phyloP scores from a whole-genome alignment of 2,797 vertebrate genomes.

The Petrocephalus sullivani region DNA sequence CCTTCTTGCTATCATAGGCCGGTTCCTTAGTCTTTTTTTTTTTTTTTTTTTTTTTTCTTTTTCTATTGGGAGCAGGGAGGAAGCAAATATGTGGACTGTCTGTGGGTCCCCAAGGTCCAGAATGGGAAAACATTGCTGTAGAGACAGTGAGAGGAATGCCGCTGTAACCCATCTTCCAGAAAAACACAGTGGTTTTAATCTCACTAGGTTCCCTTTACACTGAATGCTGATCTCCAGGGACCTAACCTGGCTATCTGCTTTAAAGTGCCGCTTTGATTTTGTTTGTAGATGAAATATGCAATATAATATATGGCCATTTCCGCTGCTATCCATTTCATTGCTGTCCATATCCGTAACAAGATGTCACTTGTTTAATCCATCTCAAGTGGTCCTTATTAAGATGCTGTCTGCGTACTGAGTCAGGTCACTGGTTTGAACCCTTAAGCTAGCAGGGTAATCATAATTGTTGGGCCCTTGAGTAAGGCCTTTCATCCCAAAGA shows the following conservation, averaged over 20 bases:
- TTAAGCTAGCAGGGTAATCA: background rate
- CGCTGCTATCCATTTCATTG: background rate
- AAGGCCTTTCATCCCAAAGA: background rate
- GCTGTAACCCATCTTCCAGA: background rate
- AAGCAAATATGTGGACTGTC: no score
- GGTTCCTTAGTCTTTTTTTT: background rate
- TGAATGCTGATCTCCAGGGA: background rate
- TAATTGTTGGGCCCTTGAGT: background rate
- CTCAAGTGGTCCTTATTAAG: background rate
- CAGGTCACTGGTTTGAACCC: background rate
- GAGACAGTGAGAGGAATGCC: background rate
- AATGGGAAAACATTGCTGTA: no score
- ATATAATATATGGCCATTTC: background rate
- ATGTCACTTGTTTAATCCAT: background rate
- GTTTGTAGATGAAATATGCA: background rate
- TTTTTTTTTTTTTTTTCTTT: no score
- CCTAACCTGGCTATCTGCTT: background rate
- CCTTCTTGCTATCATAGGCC: background rate
- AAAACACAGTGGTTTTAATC: background rate
- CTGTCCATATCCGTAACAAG: background rate
- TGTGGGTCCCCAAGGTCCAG: no score
- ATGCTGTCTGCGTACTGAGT: background rate
- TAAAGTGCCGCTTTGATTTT: background rate
- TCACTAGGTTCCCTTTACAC: background rate
- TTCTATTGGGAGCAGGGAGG: no score